These are phyloP conservation scores for Zaprionus vittiger DNA, from an alignment of 1,140 invertebrate genomes.

Conservation along the genomic window DNA sequence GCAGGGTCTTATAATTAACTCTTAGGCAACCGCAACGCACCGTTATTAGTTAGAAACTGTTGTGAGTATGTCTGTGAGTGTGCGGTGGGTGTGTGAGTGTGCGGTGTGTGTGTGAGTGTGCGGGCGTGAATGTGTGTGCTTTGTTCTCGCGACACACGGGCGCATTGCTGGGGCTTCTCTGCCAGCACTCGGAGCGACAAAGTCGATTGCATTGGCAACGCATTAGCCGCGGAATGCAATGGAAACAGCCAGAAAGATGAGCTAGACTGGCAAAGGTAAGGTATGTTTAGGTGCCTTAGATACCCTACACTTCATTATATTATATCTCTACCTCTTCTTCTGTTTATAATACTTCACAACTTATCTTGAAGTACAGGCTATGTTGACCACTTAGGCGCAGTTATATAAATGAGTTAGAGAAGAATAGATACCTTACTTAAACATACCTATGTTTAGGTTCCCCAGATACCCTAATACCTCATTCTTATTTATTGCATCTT, in stretches of 20 bases:
- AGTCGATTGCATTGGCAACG: conserved; percentile 64
- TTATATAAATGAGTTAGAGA: no score
- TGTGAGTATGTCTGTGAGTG: not conserved
- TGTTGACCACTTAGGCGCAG: no score
- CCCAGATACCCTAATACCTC: no score
- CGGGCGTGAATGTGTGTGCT: conserved; percentile 56
- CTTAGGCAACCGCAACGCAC: conserved; percentile 71
- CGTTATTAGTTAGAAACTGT: conserved; percentile 57
- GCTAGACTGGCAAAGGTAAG: not conserved
- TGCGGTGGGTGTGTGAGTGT: not conserved
- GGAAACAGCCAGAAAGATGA: conserved; percentile 16
- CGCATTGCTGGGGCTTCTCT: conserved; percentile 59
- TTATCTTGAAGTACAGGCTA: no score
- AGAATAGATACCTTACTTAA: no score
- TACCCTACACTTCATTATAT: not conserved
- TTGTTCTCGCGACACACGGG: conserved; percentile 57
- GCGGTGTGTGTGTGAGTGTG: not conserved
- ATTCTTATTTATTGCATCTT: no score
- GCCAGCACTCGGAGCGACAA: not conserved
- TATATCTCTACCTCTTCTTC: no score
- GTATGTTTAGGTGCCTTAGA: not conserved
- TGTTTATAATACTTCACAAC: no score
- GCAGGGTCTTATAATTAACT: conserved; percentile 75
- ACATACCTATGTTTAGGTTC: no score
- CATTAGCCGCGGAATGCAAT: conserved; percentile 70